Percentiles rank a stretch among this genome's conserved stretches.
These are phyloP conservation scores for Microctonus aethiopoides DNA, from an alignment of 2,888 invertebrate genomes.

Conservation along the genomic window DNA sequence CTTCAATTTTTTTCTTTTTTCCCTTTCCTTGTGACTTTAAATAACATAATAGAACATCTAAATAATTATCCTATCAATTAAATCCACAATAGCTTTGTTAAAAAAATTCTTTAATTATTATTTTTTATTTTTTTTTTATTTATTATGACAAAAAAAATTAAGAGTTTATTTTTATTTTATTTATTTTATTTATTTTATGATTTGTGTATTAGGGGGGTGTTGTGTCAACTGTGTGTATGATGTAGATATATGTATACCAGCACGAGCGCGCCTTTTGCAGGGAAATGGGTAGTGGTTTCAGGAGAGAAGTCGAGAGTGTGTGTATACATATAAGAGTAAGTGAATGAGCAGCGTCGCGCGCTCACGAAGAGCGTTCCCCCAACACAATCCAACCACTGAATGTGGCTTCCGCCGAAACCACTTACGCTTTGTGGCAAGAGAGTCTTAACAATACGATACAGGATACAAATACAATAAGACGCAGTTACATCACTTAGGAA, in stretches of 20 bases:
- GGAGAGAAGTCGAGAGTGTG: conserved; percentile 43
- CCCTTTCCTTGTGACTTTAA: too few relatives aligned
- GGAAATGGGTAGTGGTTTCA: conserved; percentile 33
- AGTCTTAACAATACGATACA: conserved; percentile 67
- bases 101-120: not conserved
- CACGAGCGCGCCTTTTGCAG: conserved; percentile 30
- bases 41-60: too few relatives aligned
- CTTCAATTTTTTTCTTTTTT: not conserved
- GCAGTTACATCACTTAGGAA: conserved; percentile 68
- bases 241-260: conserved; percentile 20
- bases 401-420: conserved; percentile 68
- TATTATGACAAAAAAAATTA: not conserved
- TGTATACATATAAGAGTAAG: conserved; percentile 41
- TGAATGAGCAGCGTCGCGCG: conserved; percentile 31
- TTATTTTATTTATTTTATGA: not conserved
- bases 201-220: not conserved
- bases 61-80: not conserved
- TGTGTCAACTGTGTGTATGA: conserved; percentile 28
- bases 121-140: not conserved
- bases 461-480: conserved; percentile 68
- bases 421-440: conserved; percentile 67
- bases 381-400: conserved; percentile 65
- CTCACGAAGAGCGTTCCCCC: conserved; percentile 43
- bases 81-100: not conserved
- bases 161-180: not conserved